These are phyloP conservation scores for Drosophila funebris DNA, from an alignment of 1,140 invertebrate genomes.

Conservation along the genomic window DNA sequence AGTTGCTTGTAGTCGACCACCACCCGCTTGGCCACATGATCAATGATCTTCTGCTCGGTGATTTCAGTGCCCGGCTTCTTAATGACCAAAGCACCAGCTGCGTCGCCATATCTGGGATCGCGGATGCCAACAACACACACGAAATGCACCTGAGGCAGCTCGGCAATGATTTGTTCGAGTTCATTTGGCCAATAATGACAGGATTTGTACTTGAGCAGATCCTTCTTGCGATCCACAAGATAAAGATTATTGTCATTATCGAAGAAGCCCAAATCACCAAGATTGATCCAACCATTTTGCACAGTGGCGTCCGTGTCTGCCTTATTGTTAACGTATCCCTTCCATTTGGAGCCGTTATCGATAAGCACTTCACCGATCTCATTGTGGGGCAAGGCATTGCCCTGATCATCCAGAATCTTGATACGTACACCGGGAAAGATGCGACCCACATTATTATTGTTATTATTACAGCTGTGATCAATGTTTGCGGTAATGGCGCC, in stretches of 20 bases:
- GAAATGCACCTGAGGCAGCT: constrained; percentile 57
- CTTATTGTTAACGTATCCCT: constrained; percentile 57
- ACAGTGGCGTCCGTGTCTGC: constrained; percentile 52
- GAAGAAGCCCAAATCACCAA: constrained; percentile 87
- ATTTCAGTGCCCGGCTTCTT: constrained; percentile 38
- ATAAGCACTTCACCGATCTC: constrained; percentile 66
- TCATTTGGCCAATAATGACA: constrained; percentile 75
- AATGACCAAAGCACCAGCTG: constrained; percentile 65
- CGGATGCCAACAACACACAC: constrained; percentile 67
- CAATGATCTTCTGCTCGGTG: constrained; percentile 53
- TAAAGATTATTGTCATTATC: constrained; percentile 85
- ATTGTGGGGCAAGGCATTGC: constrained; percentile 37
- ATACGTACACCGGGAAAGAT: constrained; percentile 39
- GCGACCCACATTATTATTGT: constrained; percentile 38
- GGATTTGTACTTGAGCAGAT: constrained; percentile 84
- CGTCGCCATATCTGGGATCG: constrained; percentile 51
- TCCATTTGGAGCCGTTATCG: constrained; percentile 46
- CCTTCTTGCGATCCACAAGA: constrained; percentile 88
- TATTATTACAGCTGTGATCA: constrained; percentile 34
- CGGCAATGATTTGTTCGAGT: constrained; percentile 62
- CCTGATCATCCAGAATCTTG: constrained; percentile 77
- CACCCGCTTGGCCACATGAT: constrained; percentile 58
- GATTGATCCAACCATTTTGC: constrained; percentile 85
- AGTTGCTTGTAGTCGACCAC: constrained; percentile 76
- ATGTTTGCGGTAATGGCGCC: constrained; percentile 36